These are phyloP conservation scores for Thaumatotibia leucotreta DNA, from an alignment of 1,140 invertebrate genomes.

Conservation along the genomic window DNA sequence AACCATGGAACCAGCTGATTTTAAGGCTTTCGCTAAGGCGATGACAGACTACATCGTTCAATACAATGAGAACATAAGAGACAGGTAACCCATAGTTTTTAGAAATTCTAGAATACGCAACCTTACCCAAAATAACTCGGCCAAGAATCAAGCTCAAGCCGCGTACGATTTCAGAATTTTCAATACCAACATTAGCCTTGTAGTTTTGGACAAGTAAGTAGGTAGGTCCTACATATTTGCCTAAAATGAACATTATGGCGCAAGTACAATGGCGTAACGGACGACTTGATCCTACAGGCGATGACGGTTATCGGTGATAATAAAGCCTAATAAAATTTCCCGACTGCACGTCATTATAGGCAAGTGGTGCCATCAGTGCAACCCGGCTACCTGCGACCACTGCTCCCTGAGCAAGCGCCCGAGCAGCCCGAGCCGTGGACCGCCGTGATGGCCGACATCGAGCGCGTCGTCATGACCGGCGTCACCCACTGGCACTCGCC, in stretches of 20 bases:
- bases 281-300: too few species aligned
- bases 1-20: constrained; percentile 86
- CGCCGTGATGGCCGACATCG: constrained; percentile 92
- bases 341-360: too few species aligned
- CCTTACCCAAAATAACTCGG: background rate
- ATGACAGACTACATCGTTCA: constrained; percentile 90
- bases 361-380: constrained; percentile 88
- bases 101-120: too few species aligned
- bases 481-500: constrained; percentile 99
- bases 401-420: constrained; percentile 90
- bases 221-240: too few species aligned
- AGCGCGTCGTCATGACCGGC: constrained; percentile 97
- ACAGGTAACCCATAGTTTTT: constrained; percentile 79
- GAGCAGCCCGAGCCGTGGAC: constrained; percentile 90
- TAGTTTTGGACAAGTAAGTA: too few species aligned
- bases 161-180: too few species aligned
- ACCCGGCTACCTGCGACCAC: constrained; percentile 89
- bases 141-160: too few species aligned
- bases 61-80: constrained; percentile 90
- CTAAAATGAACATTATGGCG: too few species aligned
- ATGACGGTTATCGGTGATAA: too few species aligned
- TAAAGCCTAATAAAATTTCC: constrained; percentile 42
- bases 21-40: constrained; percentile 86
- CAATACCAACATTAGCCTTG: too few species aligned
- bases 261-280: too few species aligned